Evolutionary conservation across 2,113 vertebrate species (phyloP).

Genomic region (Barbus barbus): DNA sequence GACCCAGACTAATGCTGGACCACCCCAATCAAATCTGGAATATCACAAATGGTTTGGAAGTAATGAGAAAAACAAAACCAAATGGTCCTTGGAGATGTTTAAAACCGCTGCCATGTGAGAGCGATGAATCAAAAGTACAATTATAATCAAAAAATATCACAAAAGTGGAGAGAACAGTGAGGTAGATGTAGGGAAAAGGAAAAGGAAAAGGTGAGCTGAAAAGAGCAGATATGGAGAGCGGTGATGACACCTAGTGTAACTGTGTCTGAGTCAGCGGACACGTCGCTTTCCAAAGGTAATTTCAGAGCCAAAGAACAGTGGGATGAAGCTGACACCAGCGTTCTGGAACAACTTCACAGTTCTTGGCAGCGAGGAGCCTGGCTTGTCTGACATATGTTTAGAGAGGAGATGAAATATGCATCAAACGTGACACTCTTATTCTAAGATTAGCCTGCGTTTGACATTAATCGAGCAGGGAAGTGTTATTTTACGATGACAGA

Average conservation of each 20-base stretch:
- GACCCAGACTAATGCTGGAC: background rate
- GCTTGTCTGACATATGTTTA: constrained; percentile 39
- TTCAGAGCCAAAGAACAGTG: constrained; percentile 18
- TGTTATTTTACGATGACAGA: background rate
- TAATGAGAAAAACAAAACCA: background rate
- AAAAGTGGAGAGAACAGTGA: background rate
- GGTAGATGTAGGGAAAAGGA: background rate
- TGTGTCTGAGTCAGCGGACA: constrained; percentile 26
- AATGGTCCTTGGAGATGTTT: background rate
- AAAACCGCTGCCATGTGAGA: no score
- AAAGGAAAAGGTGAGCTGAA: background rate
- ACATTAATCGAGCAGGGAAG: background rate
- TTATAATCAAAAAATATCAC: background rate
- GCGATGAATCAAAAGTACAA: background rate
- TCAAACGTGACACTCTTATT: background rate
- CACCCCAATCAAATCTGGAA: background rate
- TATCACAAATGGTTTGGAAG: background rate
- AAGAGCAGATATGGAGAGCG: background rate
- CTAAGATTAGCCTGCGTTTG: constrained; percentile 26
- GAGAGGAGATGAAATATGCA: constrained; percentile 34
- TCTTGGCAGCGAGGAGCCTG: constrained; percentile 16
- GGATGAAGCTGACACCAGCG: constrained; percentile 22
- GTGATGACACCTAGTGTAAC: background rate
- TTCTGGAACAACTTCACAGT: constrained; percentile 29
- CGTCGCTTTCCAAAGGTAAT: constrained; percentile 14